Evolutionary conservation across 2,113 vertebrate genomes (phyloP).

Genomic region (Salminus brasiliensis): DNA sequence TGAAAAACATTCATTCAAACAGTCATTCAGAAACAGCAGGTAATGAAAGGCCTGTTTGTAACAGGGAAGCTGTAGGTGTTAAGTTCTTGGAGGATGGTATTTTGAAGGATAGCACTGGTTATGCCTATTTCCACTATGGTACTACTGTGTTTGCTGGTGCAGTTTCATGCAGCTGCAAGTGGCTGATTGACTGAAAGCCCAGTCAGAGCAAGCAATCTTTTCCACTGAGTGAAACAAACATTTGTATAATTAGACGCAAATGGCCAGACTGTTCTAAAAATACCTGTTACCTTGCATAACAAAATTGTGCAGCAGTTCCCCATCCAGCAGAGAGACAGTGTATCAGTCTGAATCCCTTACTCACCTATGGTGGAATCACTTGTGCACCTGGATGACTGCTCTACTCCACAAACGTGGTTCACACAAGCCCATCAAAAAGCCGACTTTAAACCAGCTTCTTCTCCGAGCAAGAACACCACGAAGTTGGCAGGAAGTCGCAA

Average conservation of each 20-base stretch:
- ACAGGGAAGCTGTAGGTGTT: slow-evolving; percentile 37
- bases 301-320: slow-evolving; percentile 19
- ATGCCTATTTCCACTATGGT: too few species aligned
- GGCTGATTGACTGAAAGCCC: neutral
- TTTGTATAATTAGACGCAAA: slow-evolving; percentile 11
- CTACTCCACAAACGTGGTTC: slow-evolving; percentile 10
- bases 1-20: too few species aligned
- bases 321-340: slow-evolving; percentile 1
- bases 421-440: neutral
- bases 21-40: too few species aligned
- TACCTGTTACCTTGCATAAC: neutral
- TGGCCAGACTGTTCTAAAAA: slow-evolving; percentile 22
- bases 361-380: slow-evolving; percentile 55
- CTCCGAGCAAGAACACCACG: slow-evolving; percentile 4
- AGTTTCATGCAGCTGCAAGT: slow-evolving; percentile 3
- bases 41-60: slow-evolving; percentile 49
- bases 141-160: neutral
- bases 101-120: neutral
- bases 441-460: neutral
- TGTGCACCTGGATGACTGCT: slow-evolving; percentile 13
- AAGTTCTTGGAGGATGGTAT: slow-evolving; percentile 37
- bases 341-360: slow-evolving; percentile 54
- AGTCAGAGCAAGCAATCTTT: neutral
- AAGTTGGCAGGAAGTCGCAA: neutral
- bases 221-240: slow-evolving; percentile 24